Conservation (phyloP, 2,888 invertebrate species). For the Halocaridina rubra region DNA sequence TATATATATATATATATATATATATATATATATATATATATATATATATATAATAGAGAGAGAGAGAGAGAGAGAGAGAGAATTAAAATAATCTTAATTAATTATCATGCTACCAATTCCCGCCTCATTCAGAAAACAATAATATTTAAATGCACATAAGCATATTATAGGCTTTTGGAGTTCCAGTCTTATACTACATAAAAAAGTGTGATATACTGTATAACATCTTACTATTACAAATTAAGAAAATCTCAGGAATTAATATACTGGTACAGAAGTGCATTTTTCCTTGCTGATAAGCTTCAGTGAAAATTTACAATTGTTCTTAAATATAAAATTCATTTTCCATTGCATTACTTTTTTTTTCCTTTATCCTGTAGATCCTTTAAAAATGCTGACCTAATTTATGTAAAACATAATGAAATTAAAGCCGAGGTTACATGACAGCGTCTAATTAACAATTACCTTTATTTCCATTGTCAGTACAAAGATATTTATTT, state of each 20-base stretch:
- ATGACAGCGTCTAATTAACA: no score
- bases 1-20: conserved; percentile 12
- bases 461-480: conserved; percentile 54
- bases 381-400: no score
- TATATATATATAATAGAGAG: no score
- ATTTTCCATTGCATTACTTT: background rate
- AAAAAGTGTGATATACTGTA: no score
- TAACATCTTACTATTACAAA: background rate
- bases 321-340: conserved; percentile 5
- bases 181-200: no score
- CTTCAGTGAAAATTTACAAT: background rate
- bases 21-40: background rate
- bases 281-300: background rate
- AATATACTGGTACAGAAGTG: background rate
- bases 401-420: no score
- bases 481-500: conserved; percentile 53
- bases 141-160: background rate
- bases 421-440: conserved; percentile 24
- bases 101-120: no score
- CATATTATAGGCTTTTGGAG: no score
- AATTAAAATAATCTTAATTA: no score
- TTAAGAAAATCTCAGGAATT: background rate
- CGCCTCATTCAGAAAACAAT: no score
- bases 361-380: background rate
- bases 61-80: no score